Conservation (phyloP, 2,888 invertebrate genomes). For the Isoperla grammatica region DNA sequence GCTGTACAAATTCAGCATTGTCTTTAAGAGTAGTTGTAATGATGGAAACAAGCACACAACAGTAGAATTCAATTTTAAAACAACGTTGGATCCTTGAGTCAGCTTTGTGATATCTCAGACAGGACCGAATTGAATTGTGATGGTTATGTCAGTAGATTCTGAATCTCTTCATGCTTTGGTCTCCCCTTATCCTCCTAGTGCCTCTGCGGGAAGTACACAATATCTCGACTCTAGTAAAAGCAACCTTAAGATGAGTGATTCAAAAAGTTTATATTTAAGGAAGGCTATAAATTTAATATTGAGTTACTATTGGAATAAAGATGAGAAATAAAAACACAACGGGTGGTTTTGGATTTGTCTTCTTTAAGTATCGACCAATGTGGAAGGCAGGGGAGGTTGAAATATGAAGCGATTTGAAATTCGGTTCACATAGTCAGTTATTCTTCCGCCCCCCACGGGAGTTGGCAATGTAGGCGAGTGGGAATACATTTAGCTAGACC, state of each 20-base stretch:
- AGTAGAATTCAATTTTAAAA: too few relatives aligned
- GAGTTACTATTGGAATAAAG: slow-evolving; percentile 10
- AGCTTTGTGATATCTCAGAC: too few relatives aligned
- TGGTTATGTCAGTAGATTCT: background rate
- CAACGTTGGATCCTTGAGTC: too few relatives aligned
- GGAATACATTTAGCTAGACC: background rate
- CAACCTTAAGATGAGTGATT: slow-evolving; percentile 6
- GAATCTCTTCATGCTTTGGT: background rate
- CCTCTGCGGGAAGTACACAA: too few relatives aligned
- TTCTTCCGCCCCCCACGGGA: slow-evolving; percentile 2
- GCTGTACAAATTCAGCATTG: too few relatives aligned
- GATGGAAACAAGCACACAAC: too few relatives aligned
- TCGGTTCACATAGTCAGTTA: slow-evolving; percentile 19
- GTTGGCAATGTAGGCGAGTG: background rate
- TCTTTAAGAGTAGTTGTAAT: too few relatives aligned
- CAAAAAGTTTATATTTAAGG: background rate
- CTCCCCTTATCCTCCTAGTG: background rate
- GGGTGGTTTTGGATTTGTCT: slow-evolving; percentile 12
- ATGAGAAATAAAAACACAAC: background rate
- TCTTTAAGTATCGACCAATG: slow-evolving; percentile 18
- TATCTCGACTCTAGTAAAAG: background rate
- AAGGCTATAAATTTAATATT: slow-evolving; percentile 11
- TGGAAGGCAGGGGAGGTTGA: slow-evolving; percentile 10
- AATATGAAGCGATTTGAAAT: slow-evolving; percentile 25
- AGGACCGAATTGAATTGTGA: background rate